Base-by-base conservation (phyloP, 2,797 vertebrate species). In the Dendrocincla fuliginosa region DNA sequence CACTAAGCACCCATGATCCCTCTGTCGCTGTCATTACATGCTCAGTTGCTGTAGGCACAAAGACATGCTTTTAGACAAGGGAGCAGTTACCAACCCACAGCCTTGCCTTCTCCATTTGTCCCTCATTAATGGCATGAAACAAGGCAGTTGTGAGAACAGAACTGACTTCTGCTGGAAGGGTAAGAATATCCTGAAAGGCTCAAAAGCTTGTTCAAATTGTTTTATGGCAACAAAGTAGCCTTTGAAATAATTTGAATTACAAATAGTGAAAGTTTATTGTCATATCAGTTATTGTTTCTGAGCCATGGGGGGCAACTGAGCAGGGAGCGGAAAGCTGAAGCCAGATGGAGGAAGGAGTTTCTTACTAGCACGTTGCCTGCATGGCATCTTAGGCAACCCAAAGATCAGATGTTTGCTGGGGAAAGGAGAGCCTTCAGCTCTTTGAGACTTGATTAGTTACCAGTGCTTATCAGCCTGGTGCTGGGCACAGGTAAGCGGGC, bases 191-290 rank as follows among this genome's bases (percentile, higher is more conserved):
- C 53, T 74, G 50, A 59, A 75, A 70, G 60, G 23, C 53, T 77
- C 33, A 55, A 86, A 91, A 87, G n/a, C 74, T 86, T 33, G 9
- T 78, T 88, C 47, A 49, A 53, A 91, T 86, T 73, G 76, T 30
- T 96, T 95, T 91, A 67, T 76, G 76, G 82, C 57, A 78, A 71
- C 3, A 11, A 91, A 89, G 33, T 28, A 81, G 37, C 61, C 74
- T 88, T 81, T 87, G 76, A 89, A 86, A 86, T 42, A 0, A 44
- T 91, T 92, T 84, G 52, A 75, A 74, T 92, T 90, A 23, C 77
- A 91, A 89, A 86, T 23, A 88, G 60, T 50, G 84, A 77, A 92
- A 83, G 71, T 85, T 92, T 93, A 65, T 69, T 91, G 89, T 83
- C 61, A 79, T 78, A 73, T 13, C 28, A 52, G 65, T 71, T 73